A percentile compares a stretch with the other conserved stretches of the same genome.
Evolutionary conservation across 2,888 invertebrate species (phyloP).

Genomic region (Abscondita cerata): DNA sequence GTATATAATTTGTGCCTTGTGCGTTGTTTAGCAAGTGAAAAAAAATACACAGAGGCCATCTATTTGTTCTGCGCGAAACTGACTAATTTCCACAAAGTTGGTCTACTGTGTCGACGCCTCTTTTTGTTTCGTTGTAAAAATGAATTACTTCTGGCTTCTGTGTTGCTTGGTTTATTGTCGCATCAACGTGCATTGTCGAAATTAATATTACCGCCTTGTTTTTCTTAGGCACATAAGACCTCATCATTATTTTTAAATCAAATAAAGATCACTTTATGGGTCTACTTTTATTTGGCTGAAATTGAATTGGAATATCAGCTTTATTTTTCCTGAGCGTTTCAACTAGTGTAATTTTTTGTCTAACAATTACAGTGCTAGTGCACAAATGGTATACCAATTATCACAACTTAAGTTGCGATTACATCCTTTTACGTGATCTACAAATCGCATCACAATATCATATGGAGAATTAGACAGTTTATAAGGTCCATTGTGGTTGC

Average conservation of each 20-base stretch:
- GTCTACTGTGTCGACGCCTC: conserved; percentile 1
- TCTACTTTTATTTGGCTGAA: neutral
- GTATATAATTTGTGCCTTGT: too few species aligned
- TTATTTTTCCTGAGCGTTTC: neutral
- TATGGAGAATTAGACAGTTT: neutral
- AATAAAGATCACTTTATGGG: neutral
- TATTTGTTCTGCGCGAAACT: neutral
- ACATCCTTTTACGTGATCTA: neutral
- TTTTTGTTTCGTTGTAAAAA: neutral
- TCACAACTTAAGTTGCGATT: too few species aligned
- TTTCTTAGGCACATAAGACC: neutral
- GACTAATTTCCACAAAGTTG: conserved; percentile 5
- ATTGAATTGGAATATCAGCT: neutral
- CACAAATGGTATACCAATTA: too few species aligned
- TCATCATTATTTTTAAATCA: neutral
- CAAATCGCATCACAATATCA: neutral
- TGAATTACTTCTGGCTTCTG: conserved; percentile 2
- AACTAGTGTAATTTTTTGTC: neutral
- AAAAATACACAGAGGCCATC: neutral
- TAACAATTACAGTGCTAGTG: neutral
- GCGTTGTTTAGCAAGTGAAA: neutral
- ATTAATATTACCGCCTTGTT: neutral
- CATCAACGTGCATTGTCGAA: too few species aligned
- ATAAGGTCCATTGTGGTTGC: too few species aligned
- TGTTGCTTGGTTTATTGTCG: neutral